Base-by-base conservation (phyloP, 1,140 invertebrate genomes). In the Drosophila gunungcola region DNA sequence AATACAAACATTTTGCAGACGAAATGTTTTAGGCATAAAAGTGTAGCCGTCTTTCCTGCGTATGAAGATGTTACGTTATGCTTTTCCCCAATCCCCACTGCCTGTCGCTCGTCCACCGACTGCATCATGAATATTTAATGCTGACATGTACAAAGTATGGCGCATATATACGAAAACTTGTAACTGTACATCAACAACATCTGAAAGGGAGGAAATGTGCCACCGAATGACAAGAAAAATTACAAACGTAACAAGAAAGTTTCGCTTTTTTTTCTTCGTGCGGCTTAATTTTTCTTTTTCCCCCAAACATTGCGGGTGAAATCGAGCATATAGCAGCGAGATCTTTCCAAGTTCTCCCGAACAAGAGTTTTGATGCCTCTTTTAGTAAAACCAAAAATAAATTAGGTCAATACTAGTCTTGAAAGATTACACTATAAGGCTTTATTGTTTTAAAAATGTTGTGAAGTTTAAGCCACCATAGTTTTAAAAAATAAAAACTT, bases 81-180 rank as follows among this genome's bases (percentile, higher is more conserved):
- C 61, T 65, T 64, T 29, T 11, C 38, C 36, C 29, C 52, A 10
- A 9, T 9, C 58, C 42, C 67, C 13, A 38, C 25, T 48, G 13
- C 36, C 34, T 34, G 16, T 45, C 36, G 29, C 29, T 52, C 48
- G 27, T 13, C 29, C 16, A 42, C 34, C 51, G 65, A 70, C 45
- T 70, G 64, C 68, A 70, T 79, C 83, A 88, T 88, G 83, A 88
- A 88, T 88, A 88, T 88, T 89, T 88, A 89, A 88, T 83, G 79
- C 48, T 88, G 83, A 86, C 82, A 86, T 86, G 79, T 88, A 76
- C 82, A 78, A 82, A 88, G 82, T 88, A 86, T 75, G 58, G 69
- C 60, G 69, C 68, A 86, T 79, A 88, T 68, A 67, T 65, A 76
- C 43, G 49, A 65, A 75, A 61, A 67, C 52, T 72, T 84, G 79